Evolutionary conservation across 2,888 invertebrate species (phyloP).

Genomic region (Siphonodentalium dalli): DNA sequence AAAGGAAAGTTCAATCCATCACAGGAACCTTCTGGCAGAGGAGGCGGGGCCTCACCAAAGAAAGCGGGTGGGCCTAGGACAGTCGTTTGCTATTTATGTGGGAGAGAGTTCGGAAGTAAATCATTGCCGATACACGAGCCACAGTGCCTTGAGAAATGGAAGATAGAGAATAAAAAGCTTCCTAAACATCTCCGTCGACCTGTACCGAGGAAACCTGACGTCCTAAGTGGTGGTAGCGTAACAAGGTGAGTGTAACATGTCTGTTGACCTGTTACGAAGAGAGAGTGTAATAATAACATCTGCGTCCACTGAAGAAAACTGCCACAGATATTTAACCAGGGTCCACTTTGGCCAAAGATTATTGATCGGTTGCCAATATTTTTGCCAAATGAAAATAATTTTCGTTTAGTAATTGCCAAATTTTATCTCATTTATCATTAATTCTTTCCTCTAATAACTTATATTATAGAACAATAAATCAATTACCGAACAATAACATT

Average conservation of each 20-base stretch:
- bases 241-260: slow-evolving; percentile 18
- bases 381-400: no score
- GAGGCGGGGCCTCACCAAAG: background rate
- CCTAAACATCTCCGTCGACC: slow-evolving; percentile 69
- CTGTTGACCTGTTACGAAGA: background rate
- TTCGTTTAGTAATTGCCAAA: no score
- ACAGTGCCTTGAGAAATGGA: slow-evolving; percentile 73
- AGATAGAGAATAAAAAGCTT: slow-evolving; percentile 69
- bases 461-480: no score
- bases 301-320: no score
- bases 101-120: slow-evolving; percentile 72
- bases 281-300: no score
- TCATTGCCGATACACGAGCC: slow-evolving; percentile 74
- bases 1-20: slow-evolving; percentile 19
- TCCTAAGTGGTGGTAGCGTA: slow-evolving; percentile 21
- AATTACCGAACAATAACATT: no score
- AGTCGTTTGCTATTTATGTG: slow-evolving; percentile 72
- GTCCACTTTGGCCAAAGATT: no score
- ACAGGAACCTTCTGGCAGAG: background rate
- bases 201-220: slow-evolving; percentile 69
- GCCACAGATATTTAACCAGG: no score
- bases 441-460: no score
- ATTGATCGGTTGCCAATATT: no score
- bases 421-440: no score
- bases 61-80: slow-evolving; percentile 60